Percentiles rank a stretch among this genome's conserved stretches.
Conservation (phyloP, 2,888 invertebrate genomes). For the Latrodectus elegans region DNA sequence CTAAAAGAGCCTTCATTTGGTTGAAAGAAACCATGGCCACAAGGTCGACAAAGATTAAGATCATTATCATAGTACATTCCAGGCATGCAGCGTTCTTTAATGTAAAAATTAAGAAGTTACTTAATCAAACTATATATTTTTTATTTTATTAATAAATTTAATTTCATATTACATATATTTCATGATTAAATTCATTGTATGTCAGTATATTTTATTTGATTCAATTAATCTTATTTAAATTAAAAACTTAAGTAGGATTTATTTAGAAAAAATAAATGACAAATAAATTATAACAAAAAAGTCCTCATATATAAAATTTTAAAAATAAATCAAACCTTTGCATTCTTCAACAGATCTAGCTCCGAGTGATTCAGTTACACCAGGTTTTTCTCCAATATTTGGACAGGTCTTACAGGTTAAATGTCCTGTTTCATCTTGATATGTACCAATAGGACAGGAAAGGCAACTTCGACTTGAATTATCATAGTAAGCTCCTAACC, state of each 20-base stretch:
- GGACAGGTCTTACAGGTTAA: slow-evolving; percentile 92
- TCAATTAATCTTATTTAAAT: background rate
- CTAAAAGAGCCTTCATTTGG: slow-evolving; percentile 91
- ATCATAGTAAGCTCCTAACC: slow-evolving; percentile 91
- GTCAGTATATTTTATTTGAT: background rate
- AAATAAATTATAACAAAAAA: background rate
- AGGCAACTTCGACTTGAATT: slow-evolving; percentile 83
- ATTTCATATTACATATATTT: too few species aligned
- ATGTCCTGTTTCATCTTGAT: slow-evolving; percentile 94
- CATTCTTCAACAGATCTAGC: slow-evolving; percentile 91
- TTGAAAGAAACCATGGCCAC: slow-evolving; percentile 96
- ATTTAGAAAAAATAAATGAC: background rate
- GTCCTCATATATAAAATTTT: background rate
- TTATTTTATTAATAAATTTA: too few species aligned
- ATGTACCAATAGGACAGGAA: slow-evolving; percentile 90
- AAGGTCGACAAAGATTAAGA: slow-evolving; percentile 90
- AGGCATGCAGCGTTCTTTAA: slow-evolving; percentile 87
- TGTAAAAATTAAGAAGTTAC: slow-evolving; percentile 63
- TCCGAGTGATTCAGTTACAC: slow-evolving; percentile 90
- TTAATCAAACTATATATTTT: too few species aligned
- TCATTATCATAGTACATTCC: slow-evolving; percentile 95
- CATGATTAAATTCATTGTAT: background rate
- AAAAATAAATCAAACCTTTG: slow-evolving; percentile 79
- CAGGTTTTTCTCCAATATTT: slow-evolving; percentile 89
- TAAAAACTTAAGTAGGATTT: background rate